Evolutionary conservation across 2,797 vertebrate genomes (phyloP).

Genomic region (Urophycis tenuis): DNA sequence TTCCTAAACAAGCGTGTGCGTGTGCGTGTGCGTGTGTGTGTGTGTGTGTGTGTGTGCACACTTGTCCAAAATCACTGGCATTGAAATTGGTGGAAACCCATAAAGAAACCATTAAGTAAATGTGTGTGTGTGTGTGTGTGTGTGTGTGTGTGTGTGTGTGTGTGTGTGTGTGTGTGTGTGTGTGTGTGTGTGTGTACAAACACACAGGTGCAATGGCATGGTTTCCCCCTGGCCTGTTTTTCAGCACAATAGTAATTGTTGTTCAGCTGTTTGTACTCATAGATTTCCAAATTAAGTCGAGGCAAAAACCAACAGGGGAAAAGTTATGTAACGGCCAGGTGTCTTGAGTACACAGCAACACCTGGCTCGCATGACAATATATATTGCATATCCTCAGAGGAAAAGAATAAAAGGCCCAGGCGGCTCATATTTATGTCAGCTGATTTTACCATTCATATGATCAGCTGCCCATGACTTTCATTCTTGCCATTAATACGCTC

Average conservation of each 20-base stretch:
- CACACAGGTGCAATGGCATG: constrained; percentile 61
- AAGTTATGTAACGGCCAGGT: constrained; percentile 49
- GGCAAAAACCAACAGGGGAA: constrained; percentile 64
- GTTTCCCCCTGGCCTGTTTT: constrained; percentile 32
- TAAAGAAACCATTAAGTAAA: neutral
- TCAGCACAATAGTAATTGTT: constrained; percentile 74
- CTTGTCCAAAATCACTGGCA: neutral
- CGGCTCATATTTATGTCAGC: neutral
- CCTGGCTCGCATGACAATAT: constrained; percentile 61
- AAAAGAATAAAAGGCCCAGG: constrained; percentile 34
- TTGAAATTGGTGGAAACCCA: neutral
- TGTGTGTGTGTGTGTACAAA: too few relatives aligned
- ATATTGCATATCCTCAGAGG: constrained; percentile 37
- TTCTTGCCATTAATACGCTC: neutral
- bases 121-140: too few relatives aligned
- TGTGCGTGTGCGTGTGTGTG: too few relatives aligned
- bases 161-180: too few relatives aligned
- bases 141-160: too few relatives aligned
- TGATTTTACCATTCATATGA: neutral
- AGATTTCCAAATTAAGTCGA: constrained; percentile 46
- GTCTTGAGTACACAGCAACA: constrained; percentile 45
- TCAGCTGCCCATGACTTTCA: neutral
- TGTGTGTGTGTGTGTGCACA: neutral
- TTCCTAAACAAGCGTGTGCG: constrained; percentile 21
- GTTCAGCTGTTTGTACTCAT: constrained; percentile 56